Percentiles rank a stretch among this genome's conserved stretches.
These are phyloP conservation scores for Turnix velox DNA, from an alignment of 2,113 vertebrate species.

Conservation along the genomic window DNA sequence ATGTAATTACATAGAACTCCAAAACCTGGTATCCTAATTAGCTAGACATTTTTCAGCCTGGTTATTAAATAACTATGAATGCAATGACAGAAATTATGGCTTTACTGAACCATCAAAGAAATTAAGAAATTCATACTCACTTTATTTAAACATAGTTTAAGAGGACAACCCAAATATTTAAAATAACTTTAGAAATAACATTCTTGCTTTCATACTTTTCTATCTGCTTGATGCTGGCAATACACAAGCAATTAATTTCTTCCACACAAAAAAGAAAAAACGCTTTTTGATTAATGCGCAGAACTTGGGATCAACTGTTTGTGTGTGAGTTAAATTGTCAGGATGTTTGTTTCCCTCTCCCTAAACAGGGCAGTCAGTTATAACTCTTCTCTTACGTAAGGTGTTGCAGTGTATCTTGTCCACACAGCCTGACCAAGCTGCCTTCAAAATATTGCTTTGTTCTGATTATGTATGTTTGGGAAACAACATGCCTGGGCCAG, in stretches of 20 bases:
- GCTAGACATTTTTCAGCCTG: not conserved
- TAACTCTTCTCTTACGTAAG: not conserved
- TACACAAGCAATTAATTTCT: not conserved
- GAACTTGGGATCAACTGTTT: not conserved
- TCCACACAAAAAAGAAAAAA: not conserved
- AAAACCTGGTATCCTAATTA: not conserved
- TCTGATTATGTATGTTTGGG: not conserved
- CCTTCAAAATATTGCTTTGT: not conserved
- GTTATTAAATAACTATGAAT: not conserved
- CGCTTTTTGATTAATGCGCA: not conserved
- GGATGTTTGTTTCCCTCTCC: not conserved
- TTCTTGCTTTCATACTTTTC: not conserved
- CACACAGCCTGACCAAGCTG: not conserved
- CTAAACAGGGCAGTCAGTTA: not conserved
- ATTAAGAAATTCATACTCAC: not conserved
- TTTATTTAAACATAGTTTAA: conserved; percentile 14
- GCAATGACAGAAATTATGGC: not conserved
- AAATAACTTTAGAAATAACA: not conserved
- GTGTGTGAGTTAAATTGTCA: not conserved
- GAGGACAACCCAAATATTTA: conserved; percentile 22
- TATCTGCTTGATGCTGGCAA: not conserved
- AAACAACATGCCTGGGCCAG: not conserved
- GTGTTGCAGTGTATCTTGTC: not conserved
- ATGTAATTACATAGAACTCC: not conserved
- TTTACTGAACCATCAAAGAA: not conserved